These are phyloP conservation scores for Diplolepis rosae DNA, from an alignment of 2,888 invertebrate species.

Conservation along the genomic window DNA sequence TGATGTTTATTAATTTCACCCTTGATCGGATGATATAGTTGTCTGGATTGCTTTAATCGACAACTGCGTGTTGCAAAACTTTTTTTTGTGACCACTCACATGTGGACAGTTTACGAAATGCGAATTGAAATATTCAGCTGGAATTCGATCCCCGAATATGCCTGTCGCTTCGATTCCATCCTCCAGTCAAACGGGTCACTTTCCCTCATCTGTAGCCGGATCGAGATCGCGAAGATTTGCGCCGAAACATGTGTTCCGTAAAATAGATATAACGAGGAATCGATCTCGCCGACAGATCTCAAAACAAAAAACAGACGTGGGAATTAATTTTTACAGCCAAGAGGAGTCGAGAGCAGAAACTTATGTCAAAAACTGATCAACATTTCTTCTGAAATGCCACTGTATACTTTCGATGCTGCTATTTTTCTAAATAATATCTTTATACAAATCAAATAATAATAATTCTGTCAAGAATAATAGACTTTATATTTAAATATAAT, in stretches of 20 bases:
- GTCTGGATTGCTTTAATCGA: neutral
- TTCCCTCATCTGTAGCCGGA: constrained; percentile 37
- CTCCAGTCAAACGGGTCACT: constrained; percentile 37
- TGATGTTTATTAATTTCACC: neutral
- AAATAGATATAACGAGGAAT: constrained; percentile 47
- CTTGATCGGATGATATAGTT: neutral
- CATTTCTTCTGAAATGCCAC: constrained; percentile 4
- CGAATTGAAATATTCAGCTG: constrained; percentile 30
- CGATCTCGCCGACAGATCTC: constrained; percentile 34
- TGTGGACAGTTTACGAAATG: constrained; percentile 13
- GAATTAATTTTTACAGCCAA: constrained; percentile 26
- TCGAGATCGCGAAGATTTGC: constrained; percentile 44
- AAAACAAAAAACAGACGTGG: constrained; percentile 18
- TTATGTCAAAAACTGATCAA: constrained; percentile 1
- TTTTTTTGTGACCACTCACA: neutral
- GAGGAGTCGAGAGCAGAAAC: neutral
- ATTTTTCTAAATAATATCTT: neutral
- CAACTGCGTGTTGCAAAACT: neutral
- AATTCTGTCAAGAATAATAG: neutral
- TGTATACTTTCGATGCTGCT: neutral
- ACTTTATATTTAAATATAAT: neutral
- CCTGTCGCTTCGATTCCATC: constrained; percentile 50
- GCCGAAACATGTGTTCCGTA: constrained; percentile 45
- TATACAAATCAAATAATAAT: too few relatives aligned
- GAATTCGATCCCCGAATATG: constrained; percentile 34